These are phyloP conservation scores for Phengaris alcon DNA, from an alignment of 2,888 invertebrate species.

Conservation along the genomic window DNA sequence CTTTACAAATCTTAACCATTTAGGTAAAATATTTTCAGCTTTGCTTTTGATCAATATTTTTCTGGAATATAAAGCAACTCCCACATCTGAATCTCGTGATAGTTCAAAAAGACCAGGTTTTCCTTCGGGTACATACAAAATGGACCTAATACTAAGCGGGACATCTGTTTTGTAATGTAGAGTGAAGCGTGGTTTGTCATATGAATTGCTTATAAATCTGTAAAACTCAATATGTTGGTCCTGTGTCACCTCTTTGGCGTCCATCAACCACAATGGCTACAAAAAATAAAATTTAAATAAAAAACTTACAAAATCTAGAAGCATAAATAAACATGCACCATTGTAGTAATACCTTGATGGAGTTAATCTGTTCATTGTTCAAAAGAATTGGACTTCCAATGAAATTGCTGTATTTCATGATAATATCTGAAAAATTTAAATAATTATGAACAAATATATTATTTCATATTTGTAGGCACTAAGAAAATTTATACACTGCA, in stretches of 20 bases:
- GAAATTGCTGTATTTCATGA: constrained; percentile 98
- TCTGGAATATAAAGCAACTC: constrained; percentile 93
- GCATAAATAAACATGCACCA: not conserved
- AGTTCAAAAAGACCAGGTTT: constrained; percentile 95
- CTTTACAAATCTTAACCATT: constrained; percentile 97
- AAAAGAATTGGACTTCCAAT: constrained; percentile 95
- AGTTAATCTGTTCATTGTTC: constrained; percentile 93
- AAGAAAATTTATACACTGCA: no score
- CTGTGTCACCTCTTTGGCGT: constrained; percentile 90
- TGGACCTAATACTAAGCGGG: constrained; percentile 92
- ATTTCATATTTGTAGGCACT: no score
- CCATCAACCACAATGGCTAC: constrained; percentile 96
- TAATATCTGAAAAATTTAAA: constrained; percentile 81
- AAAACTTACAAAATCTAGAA: not conserved
- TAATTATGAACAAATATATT: not conserved
- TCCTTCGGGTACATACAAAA: constrained; percentile 96
- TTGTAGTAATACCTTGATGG: constrained; percentile 82
- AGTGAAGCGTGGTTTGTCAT: constrained; percentile 92
- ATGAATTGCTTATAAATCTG: constrained; percentile 90
- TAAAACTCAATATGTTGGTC: constrained; percentile 97
- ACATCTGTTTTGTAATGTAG: constrained; percentile 96
- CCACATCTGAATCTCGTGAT: constrained; percentile 90
- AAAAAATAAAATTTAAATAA: constrained; percentile 25
- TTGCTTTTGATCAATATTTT: constrained; percentile 95
- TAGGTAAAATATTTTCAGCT: constrained; percentile 93